phyloP scores from a whole-genome alignment of 1,140 invertebrate genomes.

The Bombus sylvicola region DNA sequence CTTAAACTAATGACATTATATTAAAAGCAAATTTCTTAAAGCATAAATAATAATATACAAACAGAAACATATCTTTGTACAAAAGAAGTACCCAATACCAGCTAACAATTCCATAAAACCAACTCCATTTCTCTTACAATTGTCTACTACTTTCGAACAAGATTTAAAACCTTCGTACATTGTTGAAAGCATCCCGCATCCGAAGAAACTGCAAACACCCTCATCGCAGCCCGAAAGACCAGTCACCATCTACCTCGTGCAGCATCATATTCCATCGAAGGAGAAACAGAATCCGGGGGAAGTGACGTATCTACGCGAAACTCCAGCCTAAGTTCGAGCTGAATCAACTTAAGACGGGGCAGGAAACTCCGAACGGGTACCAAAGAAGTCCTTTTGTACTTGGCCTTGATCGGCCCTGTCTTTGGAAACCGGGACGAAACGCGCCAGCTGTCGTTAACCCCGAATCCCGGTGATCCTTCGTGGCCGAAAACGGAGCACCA shows the following conservation, averaged over 20 bases:
- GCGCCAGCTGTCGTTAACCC: conserved; percentile 66
- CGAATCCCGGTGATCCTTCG: conserved; percentile 64
- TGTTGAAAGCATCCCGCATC: background rate
- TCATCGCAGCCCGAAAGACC: background rate
- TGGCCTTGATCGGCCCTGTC: conserved; percentile 60
- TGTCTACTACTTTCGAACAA: background rate
- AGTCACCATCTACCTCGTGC: background rate
- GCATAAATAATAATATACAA: background rate
- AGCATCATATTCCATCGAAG: background rate
- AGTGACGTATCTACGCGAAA: background rate
- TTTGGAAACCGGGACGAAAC: conserved; percentile 60
- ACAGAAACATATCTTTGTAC: background rate
- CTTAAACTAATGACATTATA: background rate
- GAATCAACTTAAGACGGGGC: conserved; percentile 12
- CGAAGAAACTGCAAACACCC: background rate
- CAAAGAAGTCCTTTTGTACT: conserved; percentile 55
- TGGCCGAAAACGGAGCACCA: conserved; percentile 59
- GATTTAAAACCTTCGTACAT: background rate
- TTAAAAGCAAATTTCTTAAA: background rate
- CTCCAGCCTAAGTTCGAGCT: conserved; percentile 18
- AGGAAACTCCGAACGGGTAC: conserved; percentile 27
- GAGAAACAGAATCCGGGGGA: background rate
- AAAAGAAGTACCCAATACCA: background rate
- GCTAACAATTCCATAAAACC: background rate
- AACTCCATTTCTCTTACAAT: background rate